Percentiles rank a stretch among this genome's conserved stretches.
phyloP scores from a whole-genome alignment of 2,113 vertebrate species.

The Condylura cristata region DNA sequence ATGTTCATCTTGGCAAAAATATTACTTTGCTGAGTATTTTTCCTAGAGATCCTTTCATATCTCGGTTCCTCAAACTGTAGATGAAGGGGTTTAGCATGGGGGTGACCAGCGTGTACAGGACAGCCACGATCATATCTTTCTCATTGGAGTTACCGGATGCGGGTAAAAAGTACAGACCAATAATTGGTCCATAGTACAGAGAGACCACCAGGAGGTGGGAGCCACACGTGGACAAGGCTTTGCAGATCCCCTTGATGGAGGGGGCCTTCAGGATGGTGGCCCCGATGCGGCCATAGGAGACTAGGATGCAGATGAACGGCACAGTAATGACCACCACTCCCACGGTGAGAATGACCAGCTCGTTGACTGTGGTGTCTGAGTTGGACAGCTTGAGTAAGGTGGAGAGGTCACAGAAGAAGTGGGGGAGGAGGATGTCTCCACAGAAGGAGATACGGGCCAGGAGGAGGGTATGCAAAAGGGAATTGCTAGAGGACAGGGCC shows the following conservation, averaged over 20 bases:
- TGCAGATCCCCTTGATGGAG: slow-evolving; percentile 31
- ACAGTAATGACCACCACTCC: background rate
- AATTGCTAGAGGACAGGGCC: slow-evolving; percentile 14
- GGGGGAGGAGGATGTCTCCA: slow-evolving; percentile 35
- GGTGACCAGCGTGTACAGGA: slow-evolving; percentile 36
- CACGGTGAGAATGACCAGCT: slow-evolving; percentile 28
- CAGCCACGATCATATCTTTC: slow-evolving; percentile 1
- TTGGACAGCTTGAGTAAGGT: slow-evolving; percentile 68
- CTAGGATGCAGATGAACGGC: background rate
- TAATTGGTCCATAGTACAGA: slow-evolving; percentile 62
- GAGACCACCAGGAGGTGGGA: slow-evolving; percentile 69
- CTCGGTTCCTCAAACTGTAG: slow-evolving; percentile 65
- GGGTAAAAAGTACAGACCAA: slow-evolving; percentile 21
- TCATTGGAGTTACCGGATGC: background rate
- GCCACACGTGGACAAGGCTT: slow-evolving; percentile 64
- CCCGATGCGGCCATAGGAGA: slow-evolving; percentile 58
- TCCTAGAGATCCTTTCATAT: slow-evolving; percentile 60
- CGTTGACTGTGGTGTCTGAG: slow-evolving; percentile 65
- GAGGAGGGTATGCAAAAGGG: slow-evolving; percentile 67
- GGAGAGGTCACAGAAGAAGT: slow-evolving; percentile 76
- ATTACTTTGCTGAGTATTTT: background rate
- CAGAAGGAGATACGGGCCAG: slow-evolving; percentile 54
- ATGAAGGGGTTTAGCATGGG: slow-evolving; percentile 54
- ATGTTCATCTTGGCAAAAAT: background rate
- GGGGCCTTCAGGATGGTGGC: slow-evolving; percentile 32